Conservation (phyloP, 2,113 vertebrate species). For the Cyprinodon variegatus region DNA sequence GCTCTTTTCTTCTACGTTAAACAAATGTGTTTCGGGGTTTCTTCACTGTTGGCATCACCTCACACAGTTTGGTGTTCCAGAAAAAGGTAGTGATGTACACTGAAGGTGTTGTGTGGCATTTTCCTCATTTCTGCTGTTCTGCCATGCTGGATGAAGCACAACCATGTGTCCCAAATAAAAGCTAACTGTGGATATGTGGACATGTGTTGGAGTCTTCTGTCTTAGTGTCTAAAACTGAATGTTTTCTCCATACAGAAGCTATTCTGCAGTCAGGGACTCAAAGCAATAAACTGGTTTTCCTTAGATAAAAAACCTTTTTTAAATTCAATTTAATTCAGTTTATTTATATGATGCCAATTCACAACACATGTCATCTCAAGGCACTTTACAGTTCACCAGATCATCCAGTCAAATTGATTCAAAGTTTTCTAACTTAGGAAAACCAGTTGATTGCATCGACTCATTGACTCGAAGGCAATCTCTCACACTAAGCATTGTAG, state of each 20-base stretch:
- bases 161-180: constrained; percentile 69
- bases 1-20: background rate
- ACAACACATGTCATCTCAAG: too few relatives aligned
- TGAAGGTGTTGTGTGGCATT: constrained; percentile 12
- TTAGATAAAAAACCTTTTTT: too few relatives aligned
- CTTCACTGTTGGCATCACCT: constrained; percentile 11
- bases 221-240: constrained; percentile 7
- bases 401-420: too few relatives aligned
- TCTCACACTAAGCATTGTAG: too few relatives aligned
- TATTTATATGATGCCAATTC: too few relatives aligned
- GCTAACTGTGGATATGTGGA: constrained; percentile 43
- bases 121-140: constrained; percentile 30
- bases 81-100: constrained; percentile 8
- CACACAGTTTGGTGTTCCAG: constrained; percentile 18
- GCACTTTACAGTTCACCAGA: too few relatives aligned
- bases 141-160: constrained; percentile 45
- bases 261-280: too few relatives aligned
- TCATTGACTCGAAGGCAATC: too few relatives aligned
- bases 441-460: too few relatives aligned
- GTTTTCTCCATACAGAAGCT: background rate
- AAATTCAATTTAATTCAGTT: too few relatives aligned
- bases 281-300: too few relatives aligned
- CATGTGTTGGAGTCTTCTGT: constrained; percentile 68
- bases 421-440: too few relatives aligned
- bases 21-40: background rate